Conservation (phyloP, 2,888 invertebrate species). For the Parnassius mnemosyne region DNA sequence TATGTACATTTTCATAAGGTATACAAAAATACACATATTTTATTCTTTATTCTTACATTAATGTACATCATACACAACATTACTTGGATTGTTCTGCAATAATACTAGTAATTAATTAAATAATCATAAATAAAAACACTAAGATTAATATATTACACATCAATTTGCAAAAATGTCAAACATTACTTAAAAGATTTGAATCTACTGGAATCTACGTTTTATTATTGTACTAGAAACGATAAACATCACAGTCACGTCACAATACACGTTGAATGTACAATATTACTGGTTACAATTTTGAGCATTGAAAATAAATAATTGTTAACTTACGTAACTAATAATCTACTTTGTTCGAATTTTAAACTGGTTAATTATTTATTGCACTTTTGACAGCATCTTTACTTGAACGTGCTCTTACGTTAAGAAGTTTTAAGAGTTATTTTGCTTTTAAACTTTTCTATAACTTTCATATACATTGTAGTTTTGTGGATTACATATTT, state of each 20-base stretch:
- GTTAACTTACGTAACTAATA: slow-evolving; percentile 18
- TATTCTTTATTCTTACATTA: slow-evolving; percentile 17
- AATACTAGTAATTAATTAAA: slow-evolving; percentile 9
- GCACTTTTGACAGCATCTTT: slow-evolving; percentile 30
- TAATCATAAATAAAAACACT: slow-evolving; percentile 22
- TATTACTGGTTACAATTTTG: slow-evolving; percentile 15
- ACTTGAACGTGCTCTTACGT: neutral
- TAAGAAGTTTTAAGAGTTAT: too few species aligned
- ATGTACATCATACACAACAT: neutral
- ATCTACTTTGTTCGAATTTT: slow-evolving; percentile 12
- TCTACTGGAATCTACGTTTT: slow-evolving; percentile 32
- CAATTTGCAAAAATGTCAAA: neutral
- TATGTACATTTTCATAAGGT: slow-evolving; percentile 56
- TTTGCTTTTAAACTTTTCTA: too few species aligned
- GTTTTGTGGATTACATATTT: too few species aligned
- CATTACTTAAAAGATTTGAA: slow-evolving; percentile 25
- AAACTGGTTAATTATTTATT: slow-evolving; percentile 29
- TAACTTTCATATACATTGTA: too few species aligned
- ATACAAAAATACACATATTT: slow-evolving; percentile 58
- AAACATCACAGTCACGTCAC: slow-evolving; percentile 14
- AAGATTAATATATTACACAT: slow-evolving; percentile 18
- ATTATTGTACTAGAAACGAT: slow-evolving; percentile 14
- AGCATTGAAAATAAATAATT: slow-evolving; percentile 26
- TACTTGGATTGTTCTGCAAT: neutral
- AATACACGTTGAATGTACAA: neutral